A percentile compares a stretch with the other conserved stretches of the same genome.
Conservation (phyloP, 2,797 vertebrate species). For the Nothura maculosa region DNA sequence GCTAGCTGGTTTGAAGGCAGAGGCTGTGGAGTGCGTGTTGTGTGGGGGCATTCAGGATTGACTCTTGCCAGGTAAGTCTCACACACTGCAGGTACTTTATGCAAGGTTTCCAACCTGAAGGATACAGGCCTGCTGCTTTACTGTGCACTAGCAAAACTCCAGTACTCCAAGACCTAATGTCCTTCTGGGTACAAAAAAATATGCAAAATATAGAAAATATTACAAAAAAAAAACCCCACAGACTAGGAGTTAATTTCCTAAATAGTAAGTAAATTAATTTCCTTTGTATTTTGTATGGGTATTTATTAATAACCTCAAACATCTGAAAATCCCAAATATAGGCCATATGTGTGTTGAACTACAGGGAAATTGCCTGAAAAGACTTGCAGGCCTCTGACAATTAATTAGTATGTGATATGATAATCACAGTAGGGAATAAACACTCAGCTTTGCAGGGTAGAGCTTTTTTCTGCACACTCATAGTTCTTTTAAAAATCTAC, state of each 20-base stretch:
- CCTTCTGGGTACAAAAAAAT: not conserved
- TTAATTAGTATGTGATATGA: not conserved
- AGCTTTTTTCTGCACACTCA: not conserved
- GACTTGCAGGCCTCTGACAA: not conserved
- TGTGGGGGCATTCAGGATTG: not conserved
- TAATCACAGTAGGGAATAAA: not conserved
- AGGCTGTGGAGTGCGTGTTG: not conserved
- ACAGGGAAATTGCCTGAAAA: not conserved
- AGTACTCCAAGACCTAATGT: not conserved
- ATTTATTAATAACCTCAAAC: not conserved
- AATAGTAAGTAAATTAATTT: not conserved
- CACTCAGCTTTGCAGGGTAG: not conserved
- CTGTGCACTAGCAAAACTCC: not conserved
- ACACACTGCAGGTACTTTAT: not conserved
- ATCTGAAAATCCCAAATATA: not conserved
- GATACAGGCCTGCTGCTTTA: not conserved
- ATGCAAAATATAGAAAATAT: not conserved
- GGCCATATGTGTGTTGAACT: not conserved
- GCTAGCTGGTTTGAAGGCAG: not conserved
- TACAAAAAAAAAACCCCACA: not conserved
- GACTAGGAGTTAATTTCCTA: not conserved
- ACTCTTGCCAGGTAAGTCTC: not conserved
- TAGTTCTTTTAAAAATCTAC: not conserved
- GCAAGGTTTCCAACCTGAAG: not conserved
- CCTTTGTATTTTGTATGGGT: not conserved